Base-by-base conservation (phyloP, 2,888 invertebrate genomes). In the Rhamphomyia laevipes region DNA sequence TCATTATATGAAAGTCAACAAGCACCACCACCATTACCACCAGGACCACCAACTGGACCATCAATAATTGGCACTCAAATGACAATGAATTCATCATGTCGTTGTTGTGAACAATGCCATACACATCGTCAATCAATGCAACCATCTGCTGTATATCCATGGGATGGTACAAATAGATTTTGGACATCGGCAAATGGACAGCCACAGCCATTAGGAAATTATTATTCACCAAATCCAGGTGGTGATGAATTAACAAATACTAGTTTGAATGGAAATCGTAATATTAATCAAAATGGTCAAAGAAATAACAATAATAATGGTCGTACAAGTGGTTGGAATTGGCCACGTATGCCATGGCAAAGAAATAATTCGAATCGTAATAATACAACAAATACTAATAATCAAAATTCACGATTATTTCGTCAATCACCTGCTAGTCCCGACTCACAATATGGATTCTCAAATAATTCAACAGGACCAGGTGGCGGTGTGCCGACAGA, bases 151-250 rank as follows among this genome's bases (percentile, higher is more conserved):
- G 77, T 74, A 11, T 77, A 76, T 60, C 76, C 78, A 1, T 80
- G 80, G 80, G 79, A 79, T 47, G 68, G 68, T 5, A 59, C 63
- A 6, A 66, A 63, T 51, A 61, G 74, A 55, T 78, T 78, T 61
- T 78, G 77, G 78, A 61, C 65, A 5, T 67, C 74, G 56, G 42
- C 42, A 15, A 9, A 10, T 42, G 61, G 65, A 1, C 67, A 66
- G 43, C 67, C 67, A 7, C 12, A n/a, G 21, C 59, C 76, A 66
- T 80, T 81, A 60, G 88, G 87, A 0, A 89, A 88, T 65, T 77
- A 89, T 51, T 89, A 88, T 64, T 86, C 87, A 0, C 88, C 89
- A 0, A 88, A 88, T 70, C 88, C 88, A 0, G 86, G 86, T 0
- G 75, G 74, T 52, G 75, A 74, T 53, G 65, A 64, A 50, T 51